phyloP scores from a whole-genome alignment of 2,888 invertebrate species.

The Copidosoma aretas region DNA sequence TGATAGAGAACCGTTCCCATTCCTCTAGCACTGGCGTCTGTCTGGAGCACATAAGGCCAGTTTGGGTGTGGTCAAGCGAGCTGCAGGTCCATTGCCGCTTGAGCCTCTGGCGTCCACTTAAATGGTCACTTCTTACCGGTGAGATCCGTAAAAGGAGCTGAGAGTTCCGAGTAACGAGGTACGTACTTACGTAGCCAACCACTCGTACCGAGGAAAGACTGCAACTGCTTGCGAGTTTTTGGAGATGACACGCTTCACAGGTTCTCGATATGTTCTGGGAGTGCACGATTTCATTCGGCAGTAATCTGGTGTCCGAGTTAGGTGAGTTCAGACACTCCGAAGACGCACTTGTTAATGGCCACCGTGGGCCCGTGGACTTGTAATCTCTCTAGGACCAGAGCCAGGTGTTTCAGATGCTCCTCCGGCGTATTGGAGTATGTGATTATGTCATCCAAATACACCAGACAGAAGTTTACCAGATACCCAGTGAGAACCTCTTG shows the following conservation, averaged over 20 bases:
- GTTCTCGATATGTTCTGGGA: neutral
- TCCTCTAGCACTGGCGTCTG: conserved; percentile 12
- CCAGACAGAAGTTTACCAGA: conserved; percentile 35
- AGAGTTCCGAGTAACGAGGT: neutral
- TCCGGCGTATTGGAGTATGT: neutral
- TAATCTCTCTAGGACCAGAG: conserved; percentile 40
- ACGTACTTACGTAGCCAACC: conserved; percentile 7
- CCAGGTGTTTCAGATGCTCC: conserved; percentile 41
- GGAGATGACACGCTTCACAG: neutral
- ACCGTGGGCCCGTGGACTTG: conserved; percentile 28
- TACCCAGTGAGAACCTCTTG: conserved; percentile 38
- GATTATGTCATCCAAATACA: conserved; percentile 32
- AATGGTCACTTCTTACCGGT: neutral
- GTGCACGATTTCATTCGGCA: neutral
- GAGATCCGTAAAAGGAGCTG: neutral
- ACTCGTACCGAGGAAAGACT: conserved; percentile 9
- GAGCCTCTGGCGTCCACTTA: neutral
- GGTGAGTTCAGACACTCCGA: conserved; percentile 9
- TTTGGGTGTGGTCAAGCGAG: neutral
- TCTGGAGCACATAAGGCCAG: conserved; percentile 15
- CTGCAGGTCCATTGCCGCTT: neutral
- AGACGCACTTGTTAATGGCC: neutral
- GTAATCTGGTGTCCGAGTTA: neutral
- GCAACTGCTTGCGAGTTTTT: neutral
- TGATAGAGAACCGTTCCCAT: conserved; percentile 12